Evolutionary conservation across 2,797 vertebrate species (phyloP).

Genomic region (Notolepis coatsorum): DNA sequence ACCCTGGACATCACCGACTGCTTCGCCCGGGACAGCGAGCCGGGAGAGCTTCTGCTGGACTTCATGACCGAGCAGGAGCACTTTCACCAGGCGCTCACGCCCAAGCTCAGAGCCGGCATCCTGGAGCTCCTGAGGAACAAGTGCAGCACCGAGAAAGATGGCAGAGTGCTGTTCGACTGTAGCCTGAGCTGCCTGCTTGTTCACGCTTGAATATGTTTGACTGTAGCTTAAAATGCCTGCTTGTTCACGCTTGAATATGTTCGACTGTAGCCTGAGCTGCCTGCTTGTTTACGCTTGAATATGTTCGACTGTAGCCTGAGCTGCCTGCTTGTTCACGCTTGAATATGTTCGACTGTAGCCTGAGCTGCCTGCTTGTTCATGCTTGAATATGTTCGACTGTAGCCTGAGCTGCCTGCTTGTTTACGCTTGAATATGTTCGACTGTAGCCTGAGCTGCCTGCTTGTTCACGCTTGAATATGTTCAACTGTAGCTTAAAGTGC

Average conservation of each 20-base stretch:
- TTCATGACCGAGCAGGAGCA: slow-evolving; percentile 62
- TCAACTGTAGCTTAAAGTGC: too few species aligned
- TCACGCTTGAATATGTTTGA: slow-evolving; percentile 53
- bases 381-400: not conserved
- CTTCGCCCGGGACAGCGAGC: slow-evolving; percentile 47
- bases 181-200: slow-evolving; percentile 58
- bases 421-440: too few species aligned
- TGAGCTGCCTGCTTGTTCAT: not conserved
- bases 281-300: not conserved
- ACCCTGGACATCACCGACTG: slow-evolving; percentile 66
- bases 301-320: not conserved
- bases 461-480: too few species aligned
- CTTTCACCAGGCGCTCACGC: slow-evolving; percentile 62
- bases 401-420: too few species aligned
- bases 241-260: not conserved
- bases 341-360: not conserved
- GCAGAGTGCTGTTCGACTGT: slow-evolving; percentile 58
- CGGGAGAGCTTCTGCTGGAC: slow-evolving; percentile 60
- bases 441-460: too few species aligned
- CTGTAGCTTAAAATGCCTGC: not conserved
- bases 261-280: not conserved
- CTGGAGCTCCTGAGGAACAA: slow-evolving; percentile 66
- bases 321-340: not conserved
- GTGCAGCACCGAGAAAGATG: slow-evolving; percentile 69
- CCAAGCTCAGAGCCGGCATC: slow-evolving; percentile 62